Evolutionary conservation across 2,113 vertebrate species (phyloP).

Genomic region (Illadopsis cleaveri): DNA sequence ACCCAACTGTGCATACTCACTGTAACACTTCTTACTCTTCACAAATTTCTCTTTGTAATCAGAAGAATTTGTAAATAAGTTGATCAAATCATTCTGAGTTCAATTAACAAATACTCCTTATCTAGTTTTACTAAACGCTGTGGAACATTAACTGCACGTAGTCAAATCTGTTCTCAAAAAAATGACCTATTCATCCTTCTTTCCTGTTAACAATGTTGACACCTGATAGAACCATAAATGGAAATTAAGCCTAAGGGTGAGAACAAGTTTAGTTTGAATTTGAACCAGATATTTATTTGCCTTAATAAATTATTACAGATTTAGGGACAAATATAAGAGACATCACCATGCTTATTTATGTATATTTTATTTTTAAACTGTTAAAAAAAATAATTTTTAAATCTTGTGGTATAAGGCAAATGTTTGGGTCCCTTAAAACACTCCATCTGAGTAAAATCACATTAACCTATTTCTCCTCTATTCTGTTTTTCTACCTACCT

Average conservation of each 20-base stretch:
- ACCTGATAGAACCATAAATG: neutral
- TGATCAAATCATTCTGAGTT: neutral
- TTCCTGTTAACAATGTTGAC: neutral
- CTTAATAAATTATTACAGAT: neutral
- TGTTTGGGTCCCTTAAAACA: neutral
- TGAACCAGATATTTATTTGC: neutral
- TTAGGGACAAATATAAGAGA: neutral
- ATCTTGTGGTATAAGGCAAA: neutral
- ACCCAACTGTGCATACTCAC: neutral
- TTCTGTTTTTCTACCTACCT: conserved; percentile 75
- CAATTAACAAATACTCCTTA: neutral
- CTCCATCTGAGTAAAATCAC: neutral
- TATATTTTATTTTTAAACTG: neutral
- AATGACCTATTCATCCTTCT: neutral
- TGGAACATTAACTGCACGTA: neutral
- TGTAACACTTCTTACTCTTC: neutral
- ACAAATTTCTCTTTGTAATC: neutral
- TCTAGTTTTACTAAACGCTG: neutral
- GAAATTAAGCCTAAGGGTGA: neutral
- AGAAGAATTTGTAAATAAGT: neutral
- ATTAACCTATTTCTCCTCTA: neutral
- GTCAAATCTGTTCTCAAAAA: neutral
- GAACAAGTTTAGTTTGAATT: neutral
- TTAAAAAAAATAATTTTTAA: neutral
- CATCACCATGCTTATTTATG: neutral